Evolutionary conservation across 2,888 invertebrate genomes (phyloP).

Genomic region (Lissonota sp.): DNA sequence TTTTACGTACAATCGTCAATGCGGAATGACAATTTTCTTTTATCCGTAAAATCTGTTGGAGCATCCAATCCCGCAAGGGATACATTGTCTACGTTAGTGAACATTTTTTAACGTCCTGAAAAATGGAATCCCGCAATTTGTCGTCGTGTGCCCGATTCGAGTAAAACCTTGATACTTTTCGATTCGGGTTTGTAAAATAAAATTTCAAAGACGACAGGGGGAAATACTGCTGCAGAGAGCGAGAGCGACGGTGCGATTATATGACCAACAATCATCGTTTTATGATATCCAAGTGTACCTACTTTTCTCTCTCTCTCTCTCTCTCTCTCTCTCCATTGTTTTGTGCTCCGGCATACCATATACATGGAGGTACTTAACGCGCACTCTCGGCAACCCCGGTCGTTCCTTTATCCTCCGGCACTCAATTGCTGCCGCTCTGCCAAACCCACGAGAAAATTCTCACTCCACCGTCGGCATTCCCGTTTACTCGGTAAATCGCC

Average conservation of each 20-base stretch:
- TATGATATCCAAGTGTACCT: constrained; percentile 63
- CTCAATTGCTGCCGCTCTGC: constrained; percentile 1
- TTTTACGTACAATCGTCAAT: too few species aligned
- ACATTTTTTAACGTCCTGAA: not conserved
- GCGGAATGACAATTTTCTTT: too few species aligned
- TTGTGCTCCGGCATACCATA: constrained; percentile 17
- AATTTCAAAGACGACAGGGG: not conserved
- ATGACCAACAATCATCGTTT: constrained; percentile 69
- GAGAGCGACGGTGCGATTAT: constrained; percentile 26
- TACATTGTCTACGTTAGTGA: too few species aligned
- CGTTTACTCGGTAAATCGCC: not conserved
- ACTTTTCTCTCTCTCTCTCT: constrained; percentile 43
- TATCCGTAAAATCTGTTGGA: too few species aligned
- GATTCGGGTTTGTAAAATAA: constrained; percentile 34
- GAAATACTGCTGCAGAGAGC: too few species aligned
- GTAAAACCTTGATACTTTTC: constrained; percentile 7
- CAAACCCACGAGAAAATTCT: not conserved
- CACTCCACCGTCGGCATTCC: constrained; percentile 1
- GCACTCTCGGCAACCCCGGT: constrained; percentile 12
- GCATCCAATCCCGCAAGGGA: too few species aligned
- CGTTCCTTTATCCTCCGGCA: not conserved
- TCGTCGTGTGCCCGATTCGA: not conserved
- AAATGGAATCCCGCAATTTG: constrained; percentile 10
- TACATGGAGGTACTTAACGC: constrained; percentile 19
- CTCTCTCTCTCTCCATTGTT: constrained; percentile 21